Base-by-base conservation (phyloP, 2,113 vertebrate species). In the Epinephelus moara region DNA sequence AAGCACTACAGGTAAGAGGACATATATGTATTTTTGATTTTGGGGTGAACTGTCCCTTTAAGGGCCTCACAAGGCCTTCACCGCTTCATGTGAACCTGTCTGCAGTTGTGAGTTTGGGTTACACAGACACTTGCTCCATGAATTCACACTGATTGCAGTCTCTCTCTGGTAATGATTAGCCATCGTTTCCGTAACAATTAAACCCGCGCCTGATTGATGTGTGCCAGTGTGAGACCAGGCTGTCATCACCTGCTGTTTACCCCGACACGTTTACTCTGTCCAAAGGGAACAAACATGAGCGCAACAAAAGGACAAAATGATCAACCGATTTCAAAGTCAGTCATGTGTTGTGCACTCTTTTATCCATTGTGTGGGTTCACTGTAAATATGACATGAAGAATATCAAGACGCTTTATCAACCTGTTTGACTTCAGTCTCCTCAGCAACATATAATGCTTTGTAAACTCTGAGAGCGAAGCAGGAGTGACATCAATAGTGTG, bases 81-180 rank as follows among this genome's bases (percentile, higher is more conserved):
- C 0, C 6, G 5, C 6, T 4, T 37, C 33, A 33, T n/a, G 52
- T 45, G 42, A 70, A 21, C 25, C 42, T 19, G 14, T 60, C 45
- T 59, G 19, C 11, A 10, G 21, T 62, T 70, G 40, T 40, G 9
- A 45, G 4, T 42, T 27, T 12, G 11, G 11, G 33, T 45, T 59
- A 7, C 10, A 13, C 53, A 45, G 42, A 37, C 33, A 37, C 33
- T 37, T 7, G 6, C 33, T 37, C 33, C 33, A 40, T 55, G 25
- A 55, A 18, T 21, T 37, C 2, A 33, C 57, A 52, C 0, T 7
- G 57, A n/a, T 66, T 70, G n/a, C 14, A 81, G 49, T 47, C 49
- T 57, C 27, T 76, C 25, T n/a, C 63, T 18, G 18, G 40, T 73
- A 81, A 81, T 68, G n/a, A 71, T 76, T 55, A 64, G 14, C 0